Conservation (phyloP, 2,797 vertebrate genomes). For the Vespertilio murinus region DNA sequence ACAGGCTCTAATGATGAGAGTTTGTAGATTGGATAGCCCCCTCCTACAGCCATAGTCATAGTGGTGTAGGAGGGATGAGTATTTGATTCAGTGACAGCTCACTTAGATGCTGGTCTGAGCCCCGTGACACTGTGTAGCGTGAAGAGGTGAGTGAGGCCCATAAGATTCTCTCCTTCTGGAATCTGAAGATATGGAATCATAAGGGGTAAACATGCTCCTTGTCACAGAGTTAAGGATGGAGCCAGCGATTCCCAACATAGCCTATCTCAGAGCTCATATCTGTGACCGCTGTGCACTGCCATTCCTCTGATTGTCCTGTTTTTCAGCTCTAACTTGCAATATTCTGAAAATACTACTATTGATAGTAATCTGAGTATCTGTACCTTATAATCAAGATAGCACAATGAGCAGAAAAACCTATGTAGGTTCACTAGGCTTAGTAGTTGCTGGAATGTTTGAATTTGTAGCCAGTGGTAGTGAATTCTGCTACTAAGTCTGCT, state of each 20-base stretch:
- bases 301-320: neutral
- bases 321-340: neutral
- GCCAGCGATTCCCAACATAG: neutral
- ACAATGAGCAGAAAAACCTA: neutral
- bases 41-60: neutral
- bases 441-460: neutral
- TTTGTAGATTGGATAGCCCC: neutral
- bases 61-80: neutral
- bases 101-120: neutral
- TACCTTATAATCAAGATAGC: neutral
- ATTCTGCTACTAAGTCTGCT: neutral
- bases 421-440: neutral
- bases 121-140: neutral
- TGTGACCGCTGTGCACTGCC: accelerated
- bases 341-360: neutral
- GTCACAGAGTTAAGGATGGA: neutral
- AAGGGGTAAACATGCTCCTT: neutral
- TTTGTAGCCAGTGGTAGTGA: neutral
- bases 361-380: neutral
- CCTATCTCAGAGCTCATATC: neutral
- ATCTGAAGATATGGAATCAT: neutral
- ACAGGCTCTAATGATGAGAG: neutral
- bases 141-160: neutral
- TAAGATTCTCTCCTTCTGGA: neutral
- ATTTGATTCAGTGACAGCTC: neutral